Evolutionary conservation across 2,113 vertebrate species (phyloP), one percentile per base, ranked within the genome.

Genomic region (Thryonomys swinderianus): DNA sequence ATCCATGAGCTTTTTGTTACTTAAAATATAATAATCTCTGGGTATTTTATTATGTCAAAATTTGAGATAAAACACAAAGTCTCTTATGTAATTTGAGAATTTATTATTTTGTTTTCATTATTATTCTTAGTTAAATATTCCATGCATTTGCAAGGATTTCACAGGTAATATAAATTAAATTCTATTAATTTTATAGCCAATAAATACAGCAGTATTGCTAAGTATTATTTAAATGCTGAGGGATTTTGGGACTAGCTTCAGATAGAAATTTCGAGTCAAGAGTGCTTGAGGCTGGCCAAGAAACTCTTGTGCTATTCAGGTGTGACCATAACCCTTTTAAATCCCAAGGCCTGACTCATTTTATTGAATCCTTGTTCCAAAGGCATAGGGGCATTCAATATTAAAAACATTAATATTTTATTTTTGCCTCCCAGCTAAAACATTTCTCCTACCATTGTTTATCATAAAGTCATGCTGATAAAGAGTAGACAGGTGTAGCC

Each of bases 391-490:
- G 48, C 94, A 96, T 95, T 93, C 88, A 92, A 57, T 96, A 96
- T 96, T 96, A 87, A 96, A 96, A 96, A 59, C 83, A 95, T 96
- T 92, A 95, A 91, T 96, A 95, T 96, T 96, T 97, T 96, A 96
- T 93, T 90, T 90, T 94, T 95, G 79, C 92, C 94, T 97, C 27
- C 45, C 18, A 93, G 96, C 91, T 96, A 97, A 97, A 95, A 84
- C 23, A 79, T 95, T 94, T 97, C 92, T 96, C 48, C 61, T 92
- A 88, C 48, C 73, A 89, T 62, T 71, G 90, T 94, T 90, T 74
- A 95, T 92, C 94, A 97, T 97, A 97, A 97, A 96, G 86, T 89
- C 88, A 96, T 45, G 91, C 84, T 90, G 81, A 90, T 87, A 92
- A 97, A 93, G 30, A 66, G 59, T 91, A 83, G 88, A 96, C 88